These are phyloP conservation scores for Semaprochilodus insignis DNA, from an alignment of 2,797 vertebrate species.

Conservation along the genomic window DNA sequence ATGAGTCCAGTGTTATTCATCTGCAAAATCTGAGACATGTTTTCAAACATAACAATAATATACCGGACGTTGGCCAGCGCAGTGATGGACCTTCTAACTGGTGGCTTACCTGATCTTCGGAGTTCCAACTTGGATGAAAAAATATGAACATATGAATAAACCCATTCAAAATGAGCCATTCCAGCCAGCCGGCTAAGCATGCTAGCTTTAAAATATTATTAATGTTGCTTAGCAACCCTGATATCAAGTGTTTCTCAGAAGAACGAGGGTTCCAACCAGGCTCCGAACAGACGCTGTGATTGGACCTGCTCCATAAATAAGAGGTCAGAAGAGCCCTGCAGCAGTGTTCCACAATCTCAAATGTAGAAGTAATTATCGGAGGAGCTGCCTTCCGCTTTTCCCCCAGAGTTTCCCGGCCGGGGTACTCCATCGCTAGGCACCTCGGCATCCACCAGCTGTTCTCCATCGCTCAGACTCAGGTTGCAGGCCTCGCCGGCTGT, in stretches of 20 bases:
- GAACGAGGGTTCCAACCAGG: neutral
- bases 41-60: too few relatives aligned
- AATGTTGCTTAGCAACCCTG: slow-evolving; percentile 34
- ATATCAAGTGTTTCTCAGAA: slow-evolving; percentile 18
- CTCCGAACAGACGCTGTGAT: neutral
- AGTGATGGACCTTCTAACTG: too few relatives aligned
- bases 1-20: neutral
- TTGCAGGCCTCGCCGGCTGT: slow-evolving; percentile 62
- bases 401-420: slow-evolving; percentile 9
- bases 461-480: slow-evolving; percentile 77
- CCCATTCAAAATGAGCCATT: neutral
- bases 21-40: too few relatives aligned
- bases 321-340: neutral
- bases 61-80: too few relatives aligned
- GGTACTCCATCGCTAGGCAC: slow-evolving; percentile 64
- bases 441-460: slow-evolving; percentile 82
- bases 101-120: too few relatives aligned
- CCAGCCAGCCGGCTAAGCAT: slow-evolving; percentile 1
- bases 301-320: too few relatives aligned
- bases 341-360: slow-evolving; percentile 17
- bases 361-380: slow-evolving; percentile 62
- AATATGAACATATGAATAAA: too few relatives aligned
- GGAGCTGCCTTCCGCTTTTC: slow-evolving; percentile 4
- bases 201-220: neutral
- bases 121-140: too few relatives aligned